Evolutionary conservation across 2,113 vertebrate genomes (phyloP), one percentile per base, ranked within the genome.

Genomic region (Triplophysa tibetana): DNA sequence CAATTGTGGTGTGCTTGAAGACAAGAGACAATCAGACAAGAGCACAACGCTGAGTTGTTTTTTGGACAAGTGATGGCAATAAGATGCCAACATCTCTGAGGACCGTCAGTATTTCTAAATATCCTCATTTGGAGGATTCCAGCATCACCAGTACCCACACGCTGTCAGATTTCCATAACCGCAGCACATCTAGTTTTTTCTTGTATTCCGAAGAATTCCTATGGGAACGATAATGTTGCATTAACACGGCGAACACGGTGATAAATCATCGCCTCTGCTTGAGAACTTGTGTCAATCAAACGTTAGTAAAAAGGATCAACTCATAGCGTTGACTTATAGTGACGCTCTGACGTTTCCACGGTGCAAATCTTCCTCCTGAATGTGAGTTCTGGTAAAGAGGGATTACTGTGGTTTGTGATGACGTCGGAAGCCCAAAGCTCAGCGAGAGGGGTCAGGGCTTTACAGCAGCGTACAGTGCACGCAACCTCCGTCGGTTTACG

Each of bases 341-440:
- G 48, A 64, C 73, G 19, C 69, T 61, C 19, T 23, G 60, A 73
- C 45, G 58, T 81, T 80, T 80, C 82, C 67, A 77, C 54, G 63
- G 58, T 29, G 41, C 54, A 61, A 70, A 70, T 67, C 41, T 80
- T n/a, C 26, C 65, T 64, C 61, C 10, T 17, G 76, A 68, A 24
- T 52, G 17, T 50, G 52, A 43, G 23, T 56, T 79, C 43, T 69
- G 48, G 38, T 69, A 79, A 80, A 70, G 50, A 62, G 29, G 75
- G 75, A 81, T 81, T 84, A 83, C 56, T 67, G 67, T 38, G 61
- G 67, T 76, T 17, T n/a, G 65, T 70, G 56, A 58, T 77, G 75
- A 81, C 58, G 79, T 78, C 75, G 13, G 72, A 13, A n/a, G 21
- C 21, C 61, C 38, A 41, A 13, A 41, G 72, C 58, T 75, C 54